A percentile compares a stretch with the other conserved stretches of the same genome.
Evolutionary conservation across 2,888 invertebrate genomes (phyloP).

Genomic region (Dermolepida albohirtum): DNA sequence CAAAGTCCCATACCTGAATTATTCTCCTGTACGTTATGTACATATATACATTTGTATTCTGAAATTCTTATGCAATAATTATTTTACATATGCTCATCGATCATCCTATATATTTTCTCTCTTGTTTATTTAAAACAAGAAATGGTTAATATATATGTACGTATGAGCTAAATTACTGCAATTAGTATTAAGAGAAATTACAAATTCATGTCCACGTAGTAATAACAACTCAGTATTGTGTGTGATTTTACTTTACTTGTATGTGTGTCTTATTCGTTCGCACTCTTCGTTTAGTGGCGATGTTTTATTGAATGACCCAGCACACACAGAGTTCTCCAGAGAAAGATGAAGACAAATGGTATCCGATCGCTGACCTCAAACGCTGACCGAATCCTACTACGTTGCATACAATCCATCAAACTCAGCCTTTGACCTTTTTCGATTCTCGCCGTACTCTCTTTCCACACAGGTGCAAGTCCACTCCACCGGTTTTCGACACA

Average conservation of each 20-base stretch:
- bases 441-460: constrained; percentile 6
- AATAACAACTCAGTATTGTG: not conserved
- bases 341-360: constrained; percentile 31
- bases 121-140: too few species aligned
- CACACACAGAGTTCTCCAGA: constrained; percentile 4
- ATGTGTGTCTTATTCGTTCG: not conserved
- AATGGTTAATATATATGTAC: too few species aligned
- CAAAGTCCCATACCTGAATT: too few species aligned
- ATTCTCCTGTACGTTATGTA: too few species aligned
- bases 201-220: too few species aligned
- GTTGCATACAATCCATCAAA: constrained; percentile 30
- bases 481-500: constrained; percentile 2
- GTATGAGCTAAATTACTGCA: too few species aligned
- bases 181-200: too few species aligned
- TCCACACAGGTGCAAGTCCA: constrained; percentile 5
- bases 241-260: constrained; percentile 6
- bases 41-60: too few species aligned
- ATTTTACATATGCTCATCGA: too few species aligned
- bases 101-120: too few species aligned
- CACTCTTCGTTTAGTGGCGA: not conserved
- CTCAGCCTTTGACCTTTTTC: constrained; percentile 29
- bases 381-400: not conserved
- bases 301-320: constrained; percentile 23
- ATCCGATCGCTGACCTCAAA: constrained; percentile 26
- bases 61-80: too few species aligned